Conservation (phyloP, 2,797 vertebrate species). For the Peromyscus nudipes region DNA sequence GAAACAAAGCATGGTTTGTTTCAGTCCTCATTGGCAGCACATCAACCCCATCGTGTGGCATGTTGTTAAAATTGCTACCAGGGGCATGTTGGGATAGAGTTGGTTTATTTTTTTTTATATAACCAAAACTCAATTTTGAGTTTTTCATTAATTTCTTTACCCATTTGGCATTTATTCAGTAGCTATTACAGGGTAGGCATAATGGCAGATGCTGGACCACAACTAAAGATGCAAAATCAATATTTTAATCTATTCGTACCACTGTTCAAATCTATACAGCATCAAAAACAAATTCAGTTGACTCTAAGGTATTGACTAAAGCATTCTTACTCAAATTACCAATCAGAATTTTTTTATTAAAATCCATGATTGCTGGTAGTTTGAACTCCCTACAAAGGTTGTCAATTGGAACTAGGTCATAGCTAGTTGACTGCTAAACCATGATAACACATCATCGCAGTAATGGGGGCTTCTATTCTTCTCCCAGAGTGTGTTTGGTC, state of each 20-base stretch:
- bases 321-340: slow-evolving; percentile 38
- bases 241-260: slow-evolving; percentile 19
- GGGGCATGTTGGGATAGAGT: not conserved
- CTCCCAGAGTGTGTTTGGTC: not conserved
- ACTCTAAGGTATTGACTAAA: slow-evolving; percentile 37
- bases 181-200: slow-evolving; percentile 8
- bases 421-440: not conserved
- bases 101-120: too few relatives aligned
- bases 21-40: slow-evolving; percentile 32
- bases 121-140: not conserved
- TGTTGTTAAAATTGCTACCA: slow-evolving; percentile 67
- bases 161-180: slow-evolving; percentile 46
- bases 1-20: not conserved
- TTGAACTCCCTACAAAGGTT: slow-evolving; percentile 42
- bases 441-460: not conserved
- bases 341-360: slow-evolving; percentile 43
- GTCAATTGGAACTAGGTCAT: not conserved
- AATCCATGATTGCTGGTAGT: not conserved
- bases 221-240: slow-evolving; percentile 27
- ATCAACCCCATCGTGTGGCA: slow-evolving; percentile 72
- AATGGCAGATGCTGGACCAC: not conserved
- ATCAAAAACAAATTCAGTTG: slow-evolving; percentile 43
- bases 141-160: slow-evolving; percentile 10
- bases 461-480: not conserved
- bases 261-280: slow-evolving; percentile 12